Evolutionary conservation across 2,888 invertebrate species (phyloP).

Genomic region (Choristoneura rosaceana): DNA sequence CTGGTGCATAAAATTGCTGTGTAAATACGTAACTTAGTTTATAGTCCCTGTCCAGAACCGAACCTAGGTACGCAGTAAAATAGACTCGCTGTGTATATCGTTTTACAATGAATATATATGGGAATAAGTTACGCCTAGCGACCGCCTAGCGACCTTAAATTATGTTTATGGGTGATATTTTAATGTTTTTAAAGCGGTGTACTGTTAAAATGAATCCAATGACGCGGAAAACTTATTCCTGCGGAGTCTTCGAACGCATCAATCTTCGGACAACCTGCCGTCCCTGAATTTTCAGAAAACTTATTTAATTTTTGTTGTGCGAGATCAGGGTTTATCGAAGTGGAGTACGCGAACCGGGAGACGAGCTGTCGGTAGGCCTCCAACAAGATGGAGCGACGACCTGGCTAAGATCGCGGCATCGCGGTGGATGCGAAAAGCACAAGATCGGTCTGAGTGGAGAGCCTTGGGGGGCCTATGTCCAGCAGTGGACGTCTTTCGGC

Average conservation of each 20-base stretch:
- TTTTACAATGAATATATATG: constrained; percentile 14
- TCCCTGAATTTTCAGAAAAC: no score
- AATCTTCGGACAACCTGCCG: neutral
- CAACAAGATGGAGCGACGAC: no score
- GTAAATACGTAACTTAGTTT: constrained; percentile 9
- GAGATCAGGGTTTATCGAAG: no score
- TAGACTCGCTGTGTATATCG: constrained; percentile 8
- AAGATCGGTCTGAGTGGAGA: no score
- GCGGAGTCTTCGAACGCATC: neutral
- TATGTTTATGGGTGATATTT: neutral
- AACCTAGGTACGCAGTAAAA: constrained; percentile 15
- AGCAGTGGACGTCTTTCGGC: no score
- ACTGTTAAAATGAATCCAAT: neutral
- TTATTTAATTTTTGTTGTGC: no score
- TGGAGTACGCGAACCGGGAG: no score
- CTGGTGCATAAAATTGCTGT: neutral
- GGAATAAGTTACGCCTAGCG: constrained; percentile 3
- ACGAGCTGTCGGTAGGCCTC: no score
- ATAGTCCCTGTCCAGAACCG: constrained; percentile 14
- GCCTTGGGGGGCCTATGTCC: no score
- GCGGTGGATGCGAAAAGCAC: no score
- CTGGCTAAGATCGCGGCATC: no score
- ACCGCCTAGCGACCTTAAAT: neutral
- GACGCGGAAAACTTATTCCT: neutral
- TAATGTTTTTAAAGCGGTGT: neutral